These are phyloP conservation scores for Drosophila saltans DNA, from an alignment of 1,140 invertebrate genomes.

Conservation along the genomic window DNA sequence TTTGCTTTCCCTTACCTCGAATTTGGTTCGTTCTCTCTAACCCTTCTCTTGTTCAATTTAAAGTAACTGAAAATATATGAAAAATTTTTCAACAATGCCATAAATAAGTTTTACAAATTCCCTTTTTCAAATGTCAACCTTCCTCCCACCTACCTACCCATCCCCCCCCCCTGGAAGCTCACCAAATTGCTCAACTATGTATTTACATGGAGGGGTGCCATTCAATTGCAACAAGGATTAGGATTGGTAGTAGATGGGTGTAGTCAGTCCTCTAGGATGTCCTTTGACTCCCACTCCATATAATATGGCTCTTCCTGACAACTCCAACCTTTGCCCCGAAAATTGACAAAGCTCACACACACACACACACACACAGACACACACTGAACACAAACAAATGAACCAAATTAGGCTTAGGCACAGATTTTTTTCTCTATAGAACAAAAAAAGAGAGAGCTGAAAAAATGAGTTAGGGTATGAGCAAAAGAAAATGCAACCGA, in stretches of 20 bases:
- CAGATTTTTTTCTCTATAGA: conserved; percentile 26
- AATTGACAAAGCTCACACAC: conserved; percentile 5
- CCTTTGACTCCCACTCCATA: not conserved
- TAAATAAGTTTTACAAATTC: conserved; percentile 28
- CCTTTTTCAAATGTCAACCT: no score
- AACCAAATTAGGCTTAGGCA: conserved; percentile 52
- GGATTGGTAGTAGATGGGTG: no score
- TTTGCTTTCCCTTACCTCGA: conserved; percentile 21
- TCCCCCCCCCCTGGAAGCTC: no score
- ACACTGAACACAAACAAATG: not conserved
- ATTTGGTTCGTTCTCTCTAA: conserved; percentile 4
- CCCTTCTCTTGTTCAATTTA: conserved; percentile 28
- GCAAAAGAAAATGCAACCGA: not conserved
- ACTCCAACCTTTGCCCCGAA: conserved; percentile 17
- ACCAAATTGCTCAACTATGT: no score
- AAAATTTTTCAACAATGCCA: conserved; percentile 46
- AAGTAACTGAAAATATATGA: conserved; percentile 34
- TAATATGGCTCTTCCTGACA: conserved; percentile 16
- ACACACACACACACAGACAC: conserved; percentile 14
- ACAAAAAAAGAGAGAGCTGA: not conserved
- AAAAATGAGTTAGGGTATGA: not conserved
- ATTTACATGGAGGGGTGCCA: no score
- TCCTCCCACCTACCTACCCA: no score
- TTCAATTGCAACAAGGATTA: no score
- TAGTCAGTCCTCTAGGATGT: not conserved